phyloP scores from a whole-genome alignment of 2,113 vertebrate species.

The Drymodes brunneopygia region DNA sequence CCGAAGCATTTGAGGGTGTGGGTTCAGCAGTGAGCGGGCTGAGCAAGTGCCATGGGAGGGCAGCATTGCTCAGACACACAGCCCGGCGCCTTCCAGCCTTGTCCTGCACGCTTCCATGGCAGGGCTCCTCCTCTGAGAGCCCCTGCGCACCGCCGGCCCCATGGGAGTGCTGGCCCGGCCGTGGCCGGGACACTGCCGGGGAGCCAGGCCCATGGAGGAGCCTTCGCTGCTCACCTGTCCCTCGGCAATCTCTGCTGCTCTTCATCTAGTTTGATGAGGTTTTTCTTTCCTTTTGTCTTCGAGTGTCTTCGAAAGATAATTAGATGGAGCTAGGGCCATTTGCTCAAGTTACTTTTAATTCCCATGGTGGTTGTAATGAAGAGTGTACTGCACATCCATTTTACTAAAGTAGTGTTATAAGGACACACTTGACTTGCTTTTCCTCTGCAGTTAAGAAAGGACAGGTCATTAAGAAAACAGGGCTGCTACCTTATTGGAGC shows the following conservation, averaged over 20 bases:
- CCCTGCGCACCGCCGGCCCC: no score
- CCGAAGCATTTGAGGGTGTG: neutral
- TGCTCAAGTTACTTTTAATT: constrained; percentile 49
- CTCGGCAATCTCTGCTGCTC: neutral
- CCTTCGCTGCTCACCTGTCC: neutral
- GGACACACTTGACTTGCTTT: constrained; percentile 44
- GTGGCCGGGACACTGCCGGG: fast-evolving
- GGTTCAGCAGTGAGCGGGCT: neutral
- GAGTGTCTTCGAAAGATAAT: neutral
- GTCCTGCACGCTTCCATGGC: neutral
- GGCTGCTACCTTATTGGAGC: neutral
- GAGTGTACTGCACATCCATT: constrained; percentile 33
- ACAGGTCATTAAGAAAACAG: neutral
- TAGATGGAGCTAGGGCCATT: constrained; percentile 4
- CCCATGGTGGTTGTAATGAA: neutral
- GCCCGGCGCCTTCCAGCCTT: fast-evolving
- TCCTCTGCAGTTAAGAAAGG: constrained; percentile 4
- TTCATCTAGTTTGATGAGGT: neutral
- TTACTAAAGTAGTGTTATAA: constrained; percentile 42
- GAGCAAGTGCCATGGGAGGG: neutral
- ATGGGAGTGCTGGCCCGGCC: neutral
- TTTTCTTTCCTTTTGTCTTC: neutral
- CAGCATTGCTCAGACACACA: constrained; percentile 37
- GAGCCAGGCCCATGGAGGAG: neutral
- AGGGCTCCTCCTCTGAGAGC: neutral